Conservation (phyloP, 2,797 vertebrate species). For the Chaetophractus vellerosus region DNA sequence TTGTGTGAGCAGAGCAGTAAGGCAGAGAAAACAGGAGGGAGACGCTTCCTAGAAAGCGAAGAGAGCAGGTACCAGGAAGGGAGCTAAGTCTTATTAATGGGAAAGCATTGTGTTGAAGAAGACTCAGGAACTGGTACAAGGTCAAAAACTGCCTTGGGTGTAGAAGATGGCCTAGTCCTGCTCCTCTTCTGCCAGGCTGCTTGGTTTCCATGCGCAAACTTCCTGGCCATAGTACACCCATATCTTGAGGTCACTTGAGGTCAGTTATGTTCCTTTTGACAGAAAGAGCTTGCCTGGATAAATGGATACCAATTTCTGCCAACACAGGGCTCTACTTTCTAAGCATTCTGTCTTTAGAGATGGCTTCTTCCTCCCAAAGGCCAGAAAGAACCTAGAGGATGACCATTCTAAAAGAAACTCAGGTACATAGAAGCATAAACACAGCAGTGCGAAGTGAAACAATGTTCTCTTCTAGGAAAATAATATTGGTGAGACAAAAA, state of each 20-base stretch:
- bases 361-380: background rate
- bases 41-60: too few species aligned
- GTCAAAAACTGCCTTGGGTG: background rate
- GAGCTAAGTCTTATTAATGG: background rate
- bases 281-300: background rate
- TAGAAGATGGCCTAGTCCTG: background rate
- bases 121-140: background rate
- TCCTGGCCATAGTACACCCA: background rate
- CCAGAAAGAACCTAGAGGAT: background rate
- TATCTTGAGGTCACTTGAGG: background rate
- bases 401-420: background rate
- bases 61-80: background rate
- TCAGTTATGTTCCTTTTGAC: background rate
- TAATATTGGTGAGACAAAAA: background rate
- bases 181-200: background rate
- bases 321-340: background rate
- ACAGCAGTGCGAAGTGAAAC: background rate
- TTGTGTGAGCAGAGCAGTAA: background rate
- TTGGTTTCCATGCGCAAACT: background rate
- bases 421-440: background rate
- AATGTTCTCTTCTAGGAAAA: background rate
- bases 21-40: background rate
- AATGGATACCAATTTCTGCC: background rate
- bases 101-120: background rate
- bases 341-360: background rate